Percentiles rank a stretch among this genome's conserved stretches.
Conservation (phyloP, 2,797 vertebrate genomes). For the Tadarida brasiliensis region DNA sequence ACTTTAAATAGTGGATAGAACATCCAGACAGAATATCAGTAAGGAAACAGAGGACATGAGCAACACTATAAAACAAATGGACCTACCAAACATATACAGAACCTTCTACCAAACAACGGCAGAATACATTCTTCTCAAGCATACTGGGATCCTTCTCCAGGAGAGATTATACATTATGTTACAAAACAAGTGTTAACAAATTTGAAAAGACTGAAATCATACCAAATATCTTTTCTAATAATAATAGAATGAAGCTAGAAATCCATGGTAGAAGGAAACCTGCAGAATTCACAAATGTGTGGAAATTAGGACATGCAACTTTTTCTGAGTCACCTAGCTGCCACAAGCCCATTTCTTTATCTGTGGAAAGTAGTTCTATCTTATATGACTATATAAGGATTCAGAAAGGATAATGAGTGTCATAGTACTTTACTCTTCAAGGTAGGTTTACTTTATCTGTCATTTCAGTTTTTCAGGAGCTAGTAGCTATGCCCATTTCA, state of each 20-base stretch:
- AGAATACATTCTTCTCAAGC: background rate
- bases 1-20: background rate
- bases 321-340: background rate
- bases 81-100: background rate
- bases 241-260: background rate
- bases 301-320: background rate
- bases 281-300: background rate
- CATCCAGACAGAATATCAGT: background rate
- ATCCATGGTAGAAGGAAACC: background rate
- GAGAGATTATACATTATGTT: background rate
- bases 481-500: background rate
- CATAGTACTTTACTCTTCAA: background rate
- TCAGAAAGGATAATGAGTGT: background rate
- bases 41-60: background rate
- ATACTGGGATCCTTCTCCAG: background rate
- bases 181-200: background rate
- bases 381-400: background rate
- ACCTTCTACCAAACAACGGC: background rate
- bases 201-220: background rate
- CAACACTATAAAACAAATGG: too few relatives aligned
- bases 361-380: background rate
- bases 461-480: background rate
- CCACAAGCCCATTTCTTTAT: background rate
- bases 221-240: background rate
- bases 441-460: background rate